A percentile compares a stretch with the other conserved stretches of the same genome.
These are phyloP conservation scores for Ceratosolen fusciceps DNA, from an alignment of 1,140 invertebrate species.

Conservation along the genomic window DNA sequence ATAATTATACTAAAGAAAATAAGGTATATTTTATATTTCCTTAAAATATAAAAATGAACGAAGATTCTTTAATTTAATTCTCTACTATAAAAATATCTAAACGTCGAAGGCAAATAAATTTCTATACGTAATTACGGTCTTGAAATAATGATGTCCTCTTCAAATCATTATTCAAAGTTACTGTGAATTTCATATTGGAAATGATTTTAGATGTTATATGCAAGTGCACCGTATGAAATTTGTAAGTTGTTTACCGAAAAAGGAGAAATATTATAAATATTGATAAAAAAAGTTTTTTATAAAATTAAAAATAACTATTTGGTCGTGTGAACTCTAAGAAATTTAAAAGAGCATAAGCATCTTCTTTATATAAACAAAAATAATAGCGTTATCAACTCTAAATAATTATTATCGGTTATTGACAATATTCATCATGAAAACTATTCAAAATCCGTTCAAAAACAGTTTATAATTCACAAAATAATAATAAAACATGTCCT, in stretches of 20 bases:
- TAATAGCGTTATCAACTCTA: neutral
- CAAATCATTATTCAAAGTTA: too few relatives aligned
- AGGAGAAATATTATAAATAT: too few relatives aligned
- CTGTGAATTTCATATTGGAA: too few relatives aligned
- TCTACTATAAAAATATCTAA: neutral
- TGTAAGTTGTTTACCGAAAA: too few relatives aligned
- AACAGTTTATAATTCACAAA: constrained; percentile 18
- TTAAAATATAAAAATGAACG: neutral
- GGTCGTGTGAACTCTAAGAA: neutral
- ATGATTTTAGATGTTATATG: too few relatives aligned
- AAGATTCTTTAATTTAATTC: neutral
- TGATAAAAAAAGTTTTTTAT: too few relatives aligned
- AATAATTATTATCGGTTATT: neutral
- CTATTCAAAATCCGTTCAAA: too few relatives aligned
- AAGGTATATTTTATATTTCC: neutral
- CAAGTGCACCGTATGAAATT: too few relatives aligned
- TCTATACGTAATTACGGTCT: neutral
- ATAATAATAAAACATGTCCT: neutral
- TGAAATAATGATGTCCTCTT: too few relatives aligned
- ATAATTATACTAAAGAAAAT: neutral
- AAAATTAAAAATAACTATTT: too few relatives aligned
- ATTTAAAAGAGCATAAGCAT: neutral
- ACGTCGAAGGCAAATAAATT: neutral
- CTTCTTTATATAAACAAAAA: neutral
- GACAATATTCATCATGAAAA: neutral